phyloP scores from a whole-genome alignment of 2,888 invertebrate species.

The Drymonia ruficornis region DNA sequence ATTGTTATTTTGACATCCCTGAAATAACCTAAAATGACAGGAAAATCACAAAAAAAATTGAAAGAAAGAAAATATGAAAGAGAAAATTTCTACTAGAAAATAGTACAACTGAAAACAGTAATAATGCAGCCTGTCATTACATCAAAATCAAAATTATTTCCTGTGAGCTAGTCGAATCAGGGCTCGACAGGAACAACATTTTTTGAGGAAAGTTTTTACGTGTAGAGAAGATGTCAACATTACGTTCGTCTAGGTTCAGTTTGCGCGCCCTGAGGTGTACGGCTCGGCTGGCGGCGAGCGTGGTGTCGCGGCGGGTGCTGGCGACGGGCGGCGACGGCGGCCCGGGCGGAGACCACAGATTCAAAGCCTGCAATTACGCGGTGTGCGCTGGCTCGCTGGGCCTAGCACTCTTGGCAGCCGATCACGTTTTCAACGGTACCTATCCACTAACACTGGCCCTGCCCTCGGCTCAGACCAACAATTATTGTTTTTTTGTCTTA shows the following conservation, averaged over 20 bases:
- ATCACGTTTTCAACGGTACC: constrained; percentile 69
- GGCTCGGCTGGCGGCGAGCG: constrained; percentile 40
- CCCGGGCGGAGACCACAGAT: constrained; percentile 21
- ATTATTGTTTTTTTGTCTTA: too few relatives aligned
- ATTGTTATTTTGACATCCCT: background rate
- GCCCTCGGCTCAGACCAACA: too few relatives aligned
- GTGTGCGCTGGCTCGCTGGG: constrained; percentile 57
- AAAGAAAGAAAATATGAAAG: background rate
- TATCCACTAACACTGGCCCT: constrained; percentile 5
- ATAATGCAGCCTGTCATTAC: constrained; percentile 3
- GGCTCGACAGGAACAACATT: background rate
- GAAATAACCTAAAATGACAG: background rate
- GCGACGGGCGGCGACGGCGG: constrained; percentile 21
- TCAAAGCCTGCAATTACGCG: constrained; percentile 15
- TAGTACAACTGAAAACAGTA: constrained; percentile 1
- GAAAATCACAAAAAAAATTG: background rate
- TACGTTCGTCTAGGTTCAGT: constrained; percentile 21
- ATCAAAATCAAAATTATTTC: constrained; percentile 1
- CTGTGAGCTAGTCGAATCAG: constrained; percentile 1
- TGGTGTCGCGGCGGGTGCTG: constrained; percentile 34
- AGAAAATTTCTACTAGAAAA: background rate
- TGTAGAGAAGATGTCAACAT: constrained; percentile 25
- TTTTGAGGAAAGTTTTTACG: too few relatives aligned
- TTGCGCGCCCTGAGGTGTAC: constrained; percentile 40
- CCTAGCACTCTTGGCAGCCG: constrained; percentile 69